Percentiles rank a stretch among this genome's conserved stretches.
These are phyloP conservation scores for Tretioscincus oriximinensis DNA, from an alignment of 2,113 vertebrate species.

Conservation along the genomic window DNA sequence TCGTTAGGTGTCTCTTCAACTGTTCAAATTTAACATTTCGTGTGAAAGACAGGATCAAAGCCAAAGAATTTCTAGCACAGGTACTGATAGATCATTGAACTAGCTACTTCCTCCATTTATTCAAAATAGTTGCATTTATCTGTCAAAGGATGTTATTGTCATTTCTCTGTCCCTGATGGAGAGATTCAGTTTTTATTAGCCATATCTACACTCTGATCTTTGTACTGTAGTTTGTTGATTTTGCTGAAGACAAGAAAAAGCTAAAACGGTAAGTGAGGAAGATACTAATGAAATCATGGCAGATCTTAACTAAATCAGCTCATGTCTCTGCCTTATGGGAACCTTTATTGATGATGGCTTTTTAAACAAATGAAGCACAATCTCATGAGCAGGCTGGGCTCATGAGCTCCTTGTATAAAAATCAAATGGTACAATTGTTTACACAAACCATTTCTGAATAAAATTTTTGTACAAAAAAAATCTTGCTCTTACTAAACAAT, in stretches of 20 bases:
- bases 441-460: conserved; percentile 80
- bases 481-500: conserved; percentile 70
- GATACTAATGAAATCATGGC: conserved; percentile 48
- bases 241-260: conserved; percentile 35
- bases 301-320: conserved; percentile 46
- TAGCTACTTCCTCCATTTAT: conserved; percentile 11
- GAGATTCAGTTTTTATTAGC: conserved; percentile 2
- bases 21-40: conserved; percentile 35
- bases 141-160: conserved; percentile 40
- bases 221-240: conserved; percentile 36
- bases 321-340: conserved; percentile 68
- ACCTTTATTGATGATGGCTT: conserved; percentile 68
- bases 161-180: conserved; percentile 58
- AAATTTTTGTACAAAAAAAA: conserved; percentile 60
- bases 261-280: conserved; percentile 42
- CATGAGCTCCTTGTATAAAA: conserved; percentile 72
- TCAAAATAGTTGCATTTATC: conserved; percentile 28
- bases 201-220: conserved; percentile 30
- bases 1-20: conserved; percentile 38
- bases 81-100: conserved; percentile 11
- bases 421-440: conserved; percentile 81
- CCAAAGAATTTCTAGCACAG: conserved; percentile 57
- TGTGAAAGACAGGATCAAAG: conserved; percentile 40
- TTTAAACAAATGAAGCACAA: conserved; percentile 69
- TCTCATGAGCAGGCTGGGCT: conserved; percentile 44